Base-by-base conservation (phyloP, 2,797 vertebrate species). In the Arctocebus calabarensis region DNA sequence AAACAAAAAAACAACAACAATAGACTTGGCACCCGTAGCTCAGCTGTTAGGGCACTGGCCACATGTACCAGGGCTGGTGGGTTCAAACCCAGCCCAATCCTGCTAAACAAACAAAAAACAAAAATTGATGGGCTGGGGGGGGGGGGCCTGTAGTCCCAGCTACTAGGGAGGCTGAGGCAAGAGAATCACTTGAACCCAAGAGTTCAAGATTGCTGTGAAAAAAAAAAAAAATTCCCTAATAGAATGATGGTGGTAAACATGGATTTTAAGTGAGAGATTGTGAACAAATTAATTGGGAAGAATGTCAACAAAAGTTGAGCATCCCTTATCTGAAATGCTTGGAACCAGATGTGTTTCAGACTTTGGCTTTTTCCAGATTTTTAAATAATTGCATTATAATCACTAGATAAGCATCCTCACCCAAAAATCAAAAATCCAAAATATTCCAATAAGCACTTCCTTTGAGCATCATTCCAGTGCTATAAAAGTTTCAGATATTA, bases 251-350 rank as follows among this genome's bases (percentile, higher is more conserved):
- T 14, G 17, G 20, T 52, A 59, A 70, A 37, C 17, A 73, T 66
- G n/a, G 59, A 84, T 62, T 75, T 95, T 57, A 75, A 87, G n/a
- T 32, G 4, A 82, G 37, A 79, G 79, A 62, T 61, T 81, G 88
- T 82, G 32, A 75, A 92, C 29, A 82, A 96, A 48, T 4, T 3
- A 94, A 95, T 34, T 61, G 14, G 84, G 34, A 81, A 34, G 29
- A 84, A 85, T 3, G 3, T 40, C 61, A 57, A 78, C 25, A 78
- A 22, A 16, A 12, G 48, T 1, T 78, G 75, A 57, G 13, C 25
- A 55, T 23, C 52, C 52, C n/a, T 57, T 57, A 57, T 25, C 20
- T 7, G 3, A 57, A 78, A 78, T 25, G 22, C 48, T 25, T 34
- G 13, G 75, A n/a, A 78, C 52, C 75, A 78, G 13, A 34, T 34